Percentiles rank a stretch among this genome's conserved stretches.
These are phyloP conservation scores for Ascaphus truei DNA, from an alignment of 2,113 vertebrate genomes.

Conservation along the genomic window DNA sequence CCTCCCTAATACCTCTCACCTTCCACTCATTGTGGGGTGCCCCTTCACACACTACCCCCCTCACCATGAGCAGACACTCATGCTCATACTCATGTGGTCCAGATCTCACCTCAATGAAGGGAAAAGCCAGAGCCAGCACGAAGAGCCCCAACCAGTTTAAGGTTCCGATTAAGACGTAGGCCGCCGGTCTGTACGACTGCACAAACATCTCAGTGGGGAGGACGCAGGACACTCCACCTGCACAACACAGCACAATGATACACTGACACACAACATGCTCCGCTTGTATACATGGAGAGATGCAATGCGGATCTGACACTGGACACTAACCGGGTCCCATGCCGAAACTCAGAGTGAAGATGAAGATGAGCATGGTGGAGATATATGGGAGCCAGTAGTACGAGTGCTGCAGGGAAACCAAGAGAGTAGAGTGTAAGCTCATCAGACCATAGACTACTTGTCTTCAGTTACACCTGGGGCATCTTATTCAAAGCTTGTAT, in stretches of 20 bases:
- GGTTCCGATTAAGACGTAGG: slow-evolving; percentile 55
- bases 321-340: slow-evolving; percentile 68
- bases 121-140: slow-evolving; percentile 69
- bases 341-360: slow-evolving; percentile 65
- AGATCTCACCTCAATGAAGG: slow-evolving; percentile 74
- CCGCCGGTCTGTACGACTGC: slow-evolving; percentile 68
- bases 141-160: slow-evolving; percentile 70
- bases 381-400: slow-evolving; percentile 71
- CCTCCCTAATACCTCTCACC: too few species aligned
- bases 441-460: too few species aligned
- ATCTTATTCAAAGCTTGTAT: too few species aligned
- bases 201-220: slow-evolving; percentile 70
- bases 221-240: slow-evolving; percentile 58
- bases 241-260: slow-evolving; percentile 11
- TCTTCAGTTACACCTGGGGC: too few species aligned
- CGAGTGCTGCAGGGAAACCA: slow-evolving; percentile 43
- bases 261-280: too few species aligned
- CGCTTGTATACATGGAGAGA: neutral
- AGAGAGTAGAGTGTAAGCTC: too few species aligned
- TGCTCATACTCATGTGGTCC: too few species aligned
- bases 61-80: too few species aligned
- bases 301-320: too few species aligned
- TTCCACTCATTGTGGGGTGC: too few species aligned
- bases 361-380: slow-evolving; percentile 70
- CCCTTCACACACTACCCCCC: too few species aligned